phyloP scores from a whole-genome alignment of 2,888 invertebrate species.

The Eumacrocentrus americanus region DNA sequence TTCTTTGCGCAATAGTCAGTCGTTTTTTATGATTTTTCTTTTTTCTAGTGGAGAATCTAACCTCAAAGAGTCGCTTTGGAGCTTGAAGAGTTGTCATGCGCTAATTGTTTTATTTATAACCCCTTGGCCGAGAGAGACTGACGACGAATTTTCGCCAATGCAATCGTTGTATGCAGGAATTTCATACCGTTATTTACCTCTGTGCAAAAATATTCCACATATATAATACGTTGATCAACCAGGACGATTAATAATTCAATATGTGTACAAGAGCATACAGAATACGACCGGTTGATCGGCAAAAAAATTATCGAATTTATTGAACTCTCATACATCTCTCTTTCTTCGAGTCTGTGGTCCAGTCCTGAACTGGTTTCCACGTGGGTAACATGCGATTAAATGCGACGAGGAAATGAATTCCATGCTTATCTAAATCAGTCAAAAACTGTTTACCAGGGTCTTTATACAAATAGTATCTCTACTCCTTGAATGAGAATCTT shows the following conservation, averaged over 20 bases:
- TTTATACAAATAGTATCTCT: not conserved
- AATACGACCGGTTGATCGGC: constrained; percentile 4
- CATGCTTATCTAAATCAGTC: not conserved
- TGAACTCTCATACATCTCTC: not conserved
- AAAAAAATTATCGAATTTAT: constrained; percentile 5
- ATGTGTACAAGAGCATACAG: no score
- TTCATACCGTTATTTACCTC: constrained; percentile 31
- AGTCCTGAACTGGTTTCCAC: not conserved
- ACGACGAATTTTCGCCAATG: not conserved
- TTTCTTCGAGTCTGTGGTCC: constrained; percentile 1
- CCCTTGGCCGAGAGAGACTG: no score
- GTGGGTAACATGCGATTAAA: constrained; percentile 1
- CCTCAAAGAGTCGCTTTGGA: not conserved
- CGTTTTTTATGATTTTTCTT: not conserved
- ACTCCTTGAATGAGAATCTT: no score
- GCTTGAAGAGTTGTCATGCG: not conserved
- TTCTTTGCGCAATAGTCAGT: not conserved
- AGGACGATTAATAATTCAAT: constrained; percentile 18
- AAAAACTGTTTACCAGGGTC: not conserved
- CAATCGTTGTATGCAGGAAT: constrained; percentile 20
- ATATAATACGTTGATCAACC: not conserved
- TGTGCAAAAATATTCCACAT: constrained; percentile 19
- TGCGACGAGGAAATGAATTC: constrained; percentile 1
- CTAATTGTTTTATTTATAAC: not conserved
- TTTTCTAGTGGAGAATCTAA: not conserved